Evolutionary conservation across 2,797 vertebrate species (phyloP).

Genomic region (Premnoplex brunnescens): DNA sequence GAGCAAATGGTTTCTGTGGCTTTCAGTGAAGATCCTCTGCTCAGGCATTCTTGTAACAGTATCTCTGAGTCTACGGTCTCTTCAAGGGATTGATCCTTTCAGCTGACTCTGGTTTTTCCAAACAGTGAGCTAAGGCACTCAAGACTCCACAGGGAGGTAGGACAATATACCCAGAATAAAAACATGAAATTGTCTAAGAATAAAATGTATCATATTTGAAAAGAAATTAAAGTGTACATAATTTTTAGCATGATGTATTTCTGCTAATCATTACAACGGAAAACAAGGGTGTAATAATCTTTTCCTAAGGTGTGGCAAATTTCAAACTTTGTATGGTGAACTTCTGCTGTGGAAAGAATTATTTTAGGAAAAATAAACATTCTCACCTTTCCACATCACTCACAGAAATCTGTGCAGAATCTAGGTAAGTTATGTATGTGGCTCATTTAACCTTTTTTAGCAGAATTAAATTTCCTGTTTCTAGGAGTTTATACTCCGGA

Average conservation of each 20-base stretch:
- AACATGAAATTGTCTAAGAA: not conserved
- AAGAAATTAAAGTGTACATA: not conserved
- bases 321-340: not conserved
- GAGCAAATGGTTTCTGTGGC: not conserved
- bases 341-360: not conserved
- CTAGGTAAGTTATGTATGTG: not conserved
- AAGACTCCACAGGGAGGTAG: not conserved
- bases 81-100: not conserved
- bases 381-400: not conserved
- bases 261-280: not conserved
- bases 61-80: not conserved
- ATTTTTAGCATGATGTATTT: not conserved
- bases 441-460: not conserved
- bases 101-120: not conserved
- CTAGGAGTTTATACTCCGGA: not conserved
- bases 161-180: not conserved
- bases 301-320: not conserved
- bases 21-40: not conserved
- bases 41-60: not conserved
- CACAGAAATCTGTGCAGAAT: not conserved
- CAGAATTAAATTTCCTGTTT: not conserved
- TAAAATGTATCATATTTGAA: not conserved
- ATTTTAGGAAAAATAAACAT: not conserved
- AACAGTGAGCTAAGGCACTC: not conserved
- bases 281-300: rapidly evolving